Base-by-base conservation (phyloP, 1,140 invertebrate genomes). In the Manduca sexta region DNA sequence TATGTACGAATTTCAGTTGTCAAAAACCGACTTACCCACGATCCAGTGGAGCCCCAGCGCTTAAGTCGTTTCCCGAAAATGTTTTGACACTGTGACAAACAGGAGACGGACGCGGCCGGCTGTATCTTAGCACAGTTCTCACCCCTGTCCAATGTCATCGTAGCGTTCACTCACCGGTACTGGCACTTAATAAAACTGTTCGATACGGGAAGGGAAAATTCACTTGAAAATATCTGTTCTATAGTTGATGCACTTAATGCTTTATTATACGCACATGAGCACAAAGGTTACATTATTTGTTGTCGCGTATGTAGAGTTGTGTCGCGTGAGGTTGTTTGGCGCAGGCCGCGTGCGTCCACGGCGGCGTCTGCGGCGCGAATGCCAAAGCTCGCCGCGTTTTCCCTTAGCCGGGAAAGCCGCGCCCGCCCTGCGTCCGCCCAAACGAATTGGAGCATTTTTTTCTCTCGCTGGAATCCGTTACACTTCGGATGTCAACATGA, bases 31-130 rank as follows among this genome's bases (percentile, higher is more conserved):
- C 85, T 86, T 87, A 92, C 91, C 91, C 91, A 92, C 49, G 91
- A 92, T 73, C 90, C 91, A 1, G 90, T 90, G 29, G 90, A 91
- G 30, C 90, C 89, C 91, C 91, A 92, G 69, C 91, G 80, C 60
- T 90, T 88, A 16, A 92, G 83, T 56, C 87, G 85, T 45, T 89
- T 88, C 34, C 89, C 89, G 69, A 90, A 90, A 73, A 84, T 79
- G 64, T 81, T 85, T 60, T 84, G 80, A 55, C 80, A 85, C 67
- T 84, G 84, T 35, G 83, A 86, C 53, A 87, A 66, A 43, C 86
- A 87, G 31, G 86, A 86, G 30, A 87, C 80, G 11, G 86, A 87
- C 12, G 84, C 70, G 2, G 86, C 86, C 42, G 82, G 81, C 53
- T 87, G 86, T 53, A 87, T 86, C 56, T 81, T 86, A 43, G 71